Evolutionary conservation across 2,797 vertebrate species (phyloP).

Genomic region (Petrocephalus sullivani): DNA sequence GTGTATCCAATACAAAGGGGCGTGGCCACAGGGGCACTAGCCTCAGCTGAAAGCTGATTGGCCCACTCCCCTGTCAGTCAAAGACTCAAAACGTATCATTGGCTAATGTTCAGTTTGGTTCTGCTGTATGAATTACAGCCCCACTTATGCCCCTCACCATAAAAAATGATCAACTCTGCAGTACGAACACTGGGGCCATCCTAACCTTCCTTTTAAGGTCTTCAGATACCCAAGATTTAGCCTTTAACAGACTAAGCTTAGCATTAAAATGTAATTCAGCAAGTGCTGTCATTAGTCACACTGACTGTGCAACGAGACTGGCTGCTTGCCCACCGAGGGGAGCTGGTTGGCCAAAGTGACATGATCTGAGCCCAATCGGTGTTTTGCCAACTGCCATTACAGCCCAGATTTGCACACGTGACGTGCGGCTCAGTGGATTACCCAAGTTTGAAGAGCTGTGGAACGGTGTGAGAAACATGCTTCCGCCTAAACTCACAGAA

Average conservation of each 20-base stretch:
- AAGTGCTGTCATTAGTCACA: background rate
- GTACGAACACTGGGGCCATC: background rate
- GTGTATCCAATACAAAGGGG: background rate
- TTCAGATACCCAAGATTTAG: background rate
- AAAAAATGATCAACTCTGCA: background rate
- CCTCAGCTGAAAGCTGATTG: background rate
- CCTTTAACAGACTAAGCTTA: background rate
- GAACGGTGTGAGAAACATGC: background rate
- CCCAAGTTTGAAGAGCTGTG: constrained; percentile 22
- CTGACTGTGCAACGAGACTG: background rate
- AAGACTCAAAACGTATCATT: background rate
- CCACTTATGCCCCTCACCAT: background rate
- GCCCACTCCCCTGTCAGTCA: background rate
- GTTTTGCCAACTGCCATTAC: background rate
- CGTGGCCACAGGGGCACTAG: background rate
- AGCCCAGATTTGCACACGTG: background rate
- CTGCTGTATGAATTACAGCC: background rate
- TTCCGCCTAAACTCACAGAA: constrained; percentile 11
- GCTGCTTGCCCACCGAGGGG: background rate
- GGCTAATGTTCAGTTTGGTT: background rate
- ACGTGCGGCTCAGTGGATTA: constrained; percentile 24
- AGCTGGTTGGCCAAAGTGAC: background rate
- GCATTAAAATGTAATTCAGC: background rate
- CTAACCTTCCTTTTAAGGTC: background rate
- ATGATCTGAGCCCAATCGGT: background rate